Evolutionary conservation across 2,888 invertebrate species (phyloP), one percentile per base, ranked within the genome.

Genomic region (Epinotia brunnichana): DNA sequence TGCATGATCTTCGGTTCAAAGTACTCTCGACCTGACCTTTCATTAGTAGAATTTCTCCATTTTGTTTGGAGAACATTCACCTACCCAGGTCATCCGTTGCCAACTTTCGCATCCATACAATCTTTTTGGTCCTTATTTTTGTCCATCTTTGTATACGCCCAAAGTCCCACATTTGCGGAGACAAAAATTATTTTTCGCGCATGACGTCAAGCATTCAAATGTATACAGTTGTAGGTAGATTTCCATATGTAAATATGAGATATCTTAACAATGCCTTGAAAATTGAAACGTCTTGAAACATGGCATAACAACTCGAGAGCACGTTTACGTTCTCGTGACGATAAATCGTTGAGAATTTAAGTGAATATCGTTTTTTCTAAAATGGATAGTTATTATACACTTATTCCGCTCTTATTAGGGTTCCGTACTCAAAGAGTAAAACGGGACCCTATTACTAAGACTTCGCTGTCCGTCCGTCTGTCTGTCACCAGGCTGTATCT

Each of bases 211-310:
- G 24, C 15, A 44, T 7, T 10, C 11, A 41, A 19, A 39, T 24
- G 61, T 44, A 41, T 17, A 60, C 35, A 35, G 29, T 17, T 62
- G 48, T 29, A n/a, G 24, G 48, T 29, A n/a, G 24, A 51, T 51
- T 48, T 48, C n/a, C 62, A 62, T 63, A 62, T 62, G 61, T 24
- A 62, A 62, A 62, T 62, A 24, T 11, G 21, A 48, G 19, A 44
- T 44, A 44, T 61, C 24, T 62, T 44, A 19, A 24, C 44, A 62
- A 62, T 24, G 61, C 44, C 44, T 44, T 41, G 44, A 62, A 15
- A 7, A 24, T 44, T 41, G 44, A 62, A 15, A 7, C 41, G 15
- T 61, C 11, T 56, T 24, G 29, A 56, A 56, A 56, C n/a, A 56
- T 2, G 15, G 29, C 7, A 56, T 11, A 54, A 13, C 21, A 56